Conservation (phyloP, 2,113 vertebrate genomes). For the Pheucticus melanocephalus region DNA sequence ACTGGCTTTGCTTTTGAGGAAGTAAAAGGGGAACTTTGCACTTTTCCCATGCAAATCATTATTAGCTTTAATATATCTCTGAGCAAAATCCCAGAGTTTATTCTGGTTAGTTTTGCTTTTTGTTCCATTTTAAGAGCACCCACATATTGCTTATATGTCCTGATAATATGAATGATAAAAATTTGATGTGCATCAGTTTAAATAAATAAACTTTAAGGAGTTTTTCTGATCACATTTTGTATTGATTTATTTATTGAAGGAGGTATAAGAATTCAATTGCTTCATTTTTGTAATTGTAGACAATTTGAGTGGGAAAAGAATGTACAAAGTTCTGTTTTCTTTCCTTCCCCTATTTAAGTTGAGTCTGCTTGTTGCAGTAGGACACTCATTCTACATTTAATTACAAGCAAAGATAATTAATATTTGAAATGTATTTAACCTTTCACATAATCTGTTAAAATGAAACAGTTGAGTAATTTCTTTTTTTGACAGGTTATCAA, state of each 20-base stretch:
- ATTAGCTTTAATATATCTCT: not conserved
- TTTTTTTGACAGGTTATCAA: constrained; percentile 83
- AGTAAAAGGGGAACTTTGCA: not conserved
- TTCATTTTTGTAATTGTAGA: not conserved
- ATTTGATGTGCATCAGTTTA: not conserved
- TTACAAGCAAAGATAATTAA: not conserved
- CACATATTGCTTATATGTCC: not conserved
- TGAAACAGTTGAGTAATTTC: not conserved
- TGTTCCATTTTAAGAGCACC: not conserved
- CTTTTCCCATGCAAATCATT: not conserved
- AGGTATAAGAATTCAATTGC: not conserved
- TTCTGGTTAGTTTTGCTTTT: not conserved
- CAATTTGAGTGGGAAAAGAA: not conserved
- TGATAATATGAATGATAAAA: not conserved
- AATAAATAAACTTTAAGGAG: not conserved
- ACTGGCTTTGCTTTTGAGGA: not conserved
- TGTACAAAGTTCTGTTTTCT: not conserved
- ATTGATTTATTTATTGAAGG: not conserved
- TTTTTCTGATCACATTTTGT: not conserved
- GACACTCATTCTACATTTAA: not conserved
- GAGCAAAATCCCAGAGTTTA: not conserved
- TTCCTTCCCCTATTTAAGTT: not conserved
- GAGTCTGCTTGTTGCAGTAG: not conserved
- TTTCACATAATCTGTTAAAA: not conserved
- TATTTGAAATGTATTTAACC: not conserved